Percentiles rank a stretch among this genome's conserved stretches.
Conservation (phyloP, 2,113 vertebrate genomes). For the Notothenia rossii region DNA sequence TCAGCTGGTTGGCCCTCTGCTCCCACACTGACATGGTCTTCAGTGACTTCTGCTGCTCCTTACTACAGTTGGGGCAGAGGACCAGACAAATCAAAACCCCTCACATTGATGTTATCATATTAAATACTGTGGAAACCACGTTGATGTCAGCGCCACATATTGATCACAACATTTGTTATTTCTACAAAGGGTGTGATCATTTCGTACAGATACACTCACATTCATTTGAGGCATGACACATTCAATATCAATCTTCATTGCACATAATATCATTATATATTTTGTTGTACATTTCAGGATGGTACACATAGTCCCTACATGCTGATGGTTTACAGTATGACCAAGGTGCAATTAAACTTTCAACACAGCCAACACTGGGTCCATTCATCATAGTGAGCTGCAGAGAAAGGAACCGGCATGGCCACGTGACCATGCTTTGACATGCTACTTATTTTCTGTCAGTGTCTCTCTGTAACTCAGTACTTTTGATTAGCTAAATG, state of each 20-base stretch:
- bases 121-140: not conserved
- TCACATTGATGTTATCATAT: not conserved
- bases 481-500: conserved; percentile 38
- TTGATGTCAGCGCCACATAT: not conserved
- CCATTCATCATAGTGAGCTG: conserved; percentile 24
- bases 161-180: not conserved
- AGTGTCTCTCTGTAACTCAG: conserved; percentile 13
- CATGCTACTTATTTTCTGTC: conserved; percentile 33
- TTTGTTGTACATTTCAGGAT: conserved; percentile 28
- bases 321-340: conserved; percentile 51
- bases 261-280: conserved; percentile 28
- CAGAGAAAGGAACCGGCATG: conserved; percentile 58
- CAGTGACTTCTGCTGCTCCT: conserved; percentile 91
- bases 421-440: conserved; percentile 46
- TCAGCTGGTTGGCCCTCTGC: conserved; percentile 92
- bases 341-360: conserved; percentile 48
- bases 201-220: conserved; percentile 2
- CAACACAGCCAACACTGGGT: conserved; percentile 9
- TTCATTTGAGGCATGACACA: conserved; percentile 13
- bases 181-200: not conserved
- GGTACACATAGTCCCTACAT: conserved; percentile 36
- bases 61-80: conserved; percentile 78
- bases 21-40: conserved; percentile 96
- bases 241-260: conserved; percentile 17
- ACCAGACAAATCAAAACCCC: conserved; percentile 12